Evolutionary conservation across 2,113 vertebrate genomes (phyloP), one percentile per base, ranked within the genome.

Genomic region (Xyrauchen texanus): DNA sequence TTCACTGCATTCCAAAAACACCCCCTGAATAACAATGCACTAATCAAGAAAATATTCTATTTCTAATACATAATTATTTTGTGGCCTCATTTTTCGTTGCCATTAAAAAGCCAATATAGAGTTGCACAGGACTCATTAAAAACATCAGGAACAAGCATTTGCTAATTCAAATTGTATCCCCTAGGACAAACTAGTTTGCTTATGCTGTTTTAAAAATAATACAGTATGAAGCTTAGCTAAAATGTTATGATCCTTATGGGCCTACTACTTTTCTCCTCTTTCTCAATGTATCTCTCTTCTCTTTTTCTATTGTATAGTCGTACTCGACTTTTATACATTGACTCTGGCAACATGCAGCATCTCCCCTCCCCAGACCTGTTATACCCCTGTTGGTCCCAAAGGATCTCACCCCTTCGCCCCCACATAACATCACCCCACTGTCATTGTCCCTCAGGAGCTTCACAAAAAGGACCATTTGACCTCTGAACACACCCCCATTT

Each of bases 401-500:
- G 58, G 77, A 51, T 68, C 69, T 72, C 15, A 57, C 58, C 51
- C 77, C 66, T 42, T 69, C 57, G 69, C 78, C 64, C 45, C 83
- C 57, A 74, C 77, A 82, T 79, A 69, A 64, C 78, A 81, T 67
- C 72, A 65, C 55, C 65, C 78, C 76, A 63, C 66, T 81, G 77
- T 71, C 80, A 76, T 79, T 81, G 75, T 83, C 74, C 69, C 78
- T 55, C 68, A 72, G 74, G 80, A 80, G 76, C 63, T 0, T 57
- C 80, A 86, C 80, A 81, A 84, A 84, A 82, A 61, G 45, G 78
- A 76, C 70, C 62, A 12, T 81, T 79, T 85, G 81, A 81, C 83
- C 83, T 55, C 68, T 9, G 52, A 68, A 64, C 65, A 66, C 66
- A 47, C 53, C 79, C 62, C 77, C 78, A 76, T 84, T 85, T 80